These are phyloP conservation scores for Pseudorectes ferrugineus DNA, from an alignment of 2,113 vertebrate species.

Conservation along the genomic window DNA sequence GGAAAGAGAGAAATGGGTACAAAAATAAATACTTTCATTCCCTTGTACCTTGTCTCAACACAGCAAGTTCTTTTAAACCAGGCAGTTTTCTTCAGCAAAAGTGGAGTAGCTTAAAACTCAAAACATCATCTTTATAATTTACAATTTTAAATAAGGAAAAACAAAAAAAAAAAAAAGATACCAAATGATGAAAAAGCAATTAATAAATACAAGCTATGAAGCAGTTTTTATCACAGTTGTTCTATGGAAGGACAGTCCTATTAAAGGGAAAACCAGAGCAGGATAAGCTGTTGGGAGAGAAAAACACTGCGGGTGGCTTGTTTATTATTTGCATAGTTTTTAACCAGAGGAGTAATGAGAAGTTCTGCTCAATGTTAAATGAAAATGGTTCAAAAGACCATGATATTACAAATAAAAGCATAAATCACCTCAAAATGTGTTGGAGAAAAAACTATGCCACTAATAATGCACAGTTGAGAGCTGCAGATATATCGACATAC, in stretches of 20 bases:
- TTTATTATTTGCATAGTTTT: background rate
- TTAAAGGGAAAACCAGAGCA: background rate
- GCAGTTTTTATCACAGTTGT: background rate
- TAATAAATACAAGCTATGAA: background rate
- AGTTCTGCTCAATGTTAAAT: background rate
- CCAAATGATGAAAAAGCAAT: background rate
- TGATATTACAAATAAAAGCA: background rate
- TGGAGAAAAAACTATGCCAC: background rate
- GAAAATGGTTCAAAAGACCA: background rate
- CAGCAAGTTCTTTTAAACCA: background rate
- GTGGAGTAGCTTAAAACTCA: background rate
- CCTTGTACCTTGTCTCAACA: background rate
- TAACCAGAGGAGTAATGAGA: background rate
- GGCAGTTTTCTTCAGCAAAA: background rate
- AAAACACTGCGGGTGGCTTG: rapidly evolving
- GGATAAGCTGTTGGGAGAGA: background rate
- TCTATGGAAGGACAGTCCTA: background rate
- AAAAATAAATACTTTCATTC: background rate
- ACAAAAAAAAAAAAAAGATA: background rate
- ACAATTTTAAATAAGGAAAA: background rate
- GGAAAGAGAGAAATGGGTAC: background rate
- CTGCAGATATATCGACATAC: rapidly evolving
- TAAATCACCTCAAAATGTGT: background rate
- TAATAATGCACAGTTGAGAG: background rate
- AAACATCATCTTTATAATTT: background rate